phyloP scores from a whole-genome alignment of 2,888 invertebrate genomes.

The Escarpia spicata region DNA sequence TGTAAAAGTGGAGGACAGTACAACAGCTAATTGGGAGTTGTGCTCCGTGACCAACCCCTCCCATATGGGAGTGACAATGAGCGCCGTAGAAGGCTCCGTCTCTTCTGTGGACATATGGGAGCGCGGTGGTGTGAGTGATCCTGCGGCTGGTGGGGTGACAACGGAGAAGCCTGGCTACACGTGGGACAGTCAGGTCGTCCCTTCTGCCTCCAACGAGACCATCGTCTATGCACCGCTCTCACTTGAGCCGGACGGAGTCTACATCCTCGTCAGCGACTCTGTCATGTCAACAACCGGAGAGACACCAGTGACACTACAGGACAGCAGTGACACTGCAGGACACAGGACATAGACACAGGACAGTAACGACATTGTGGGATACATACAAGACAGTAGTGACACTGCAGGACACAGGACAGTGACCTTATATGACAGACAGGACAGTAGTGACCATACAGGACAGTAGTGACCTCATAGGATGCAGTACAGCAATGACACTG shows the following conservation, averaged over 20 bases:
- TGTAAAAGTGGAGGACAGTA: not conserved
- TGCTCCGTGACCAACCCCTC: not conserved
- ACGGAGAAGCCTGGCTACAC: not conserved
- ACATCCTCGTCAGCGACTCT: not conserved
- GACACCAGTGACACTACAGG: not conserved
- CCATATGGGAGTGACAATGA: not conserved
- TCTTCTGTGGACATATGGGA: not conserved
- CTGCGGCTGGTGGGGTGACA: not conserved
- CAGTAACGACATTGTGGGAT: not conserved
- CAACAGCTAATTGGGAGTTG: not conserved
- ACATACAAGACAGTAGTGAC: not conserved
- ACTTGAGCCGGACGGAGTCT: not conserved
- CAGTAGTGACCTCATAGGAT: not conserved
- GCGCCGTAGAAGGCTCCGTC: not conserved
- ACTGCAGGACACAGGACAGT: not conserved
- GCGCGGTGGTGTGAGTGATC: not conserved
- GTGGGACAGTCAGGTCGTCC: constrained; percentile 4
- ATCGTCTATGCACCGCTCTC: not conserved
- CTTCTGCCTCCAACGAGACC: not conserved
- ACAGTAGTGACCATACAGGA: not conserved
- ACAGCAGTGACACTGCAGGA: not conserved
- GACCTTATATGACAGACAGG: not conserved
- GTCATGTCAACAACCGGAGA: not conserved
- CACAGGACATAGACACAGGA: not conserved
- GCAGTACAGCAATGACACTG: not conserved